Percentiles rank a stretch among this genome's conserved stretches.
Evolutionary conservation across 2,113 vertebrate genomes (phyloP).

Genomic region (Mus spicilegus): DNA sequence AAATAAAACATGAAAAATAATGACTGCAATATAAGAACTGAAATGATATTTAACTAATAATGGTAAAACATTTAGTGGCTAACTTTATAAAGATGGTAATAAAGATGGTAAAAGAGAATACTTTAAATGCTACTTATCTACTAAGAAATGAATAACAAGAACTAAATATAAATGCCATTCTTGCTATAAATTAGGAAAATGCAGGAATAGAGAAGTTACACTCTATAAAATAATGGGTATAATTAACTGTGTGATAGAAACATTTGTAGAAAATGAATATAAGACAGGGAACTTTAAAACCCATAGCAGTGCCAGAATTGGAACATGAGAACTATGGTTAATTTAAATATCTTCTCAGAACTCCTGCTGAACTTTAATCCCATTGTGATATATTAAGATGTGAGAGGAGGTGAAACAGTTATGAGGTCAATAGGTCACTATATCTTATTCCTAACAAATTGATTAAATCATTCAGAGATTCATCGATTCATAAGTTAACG

Average conservation of each 20-base stretch:
- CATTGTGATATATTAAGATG: background rate
- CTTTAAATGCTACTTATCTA: background rate
- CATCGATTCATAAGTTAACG: background rate
- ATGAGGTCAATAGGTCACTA: background rate
- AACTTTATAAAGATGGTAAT: background rate
- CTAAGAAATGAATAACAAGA: background rate
- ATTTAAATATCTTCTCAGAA: background rate
- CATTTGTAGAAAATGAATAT: background rate
- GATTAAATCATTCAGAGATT: background rate
- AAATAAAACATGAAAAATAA: background rate
- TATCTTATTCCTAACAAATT: background rate
- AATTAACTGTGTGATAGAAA: background rate
- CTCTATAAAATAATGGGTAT: background rate
- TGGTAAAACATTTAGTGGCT: background rate
- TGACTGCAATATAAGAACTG: background rate
- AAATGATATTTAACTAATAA: background rate
- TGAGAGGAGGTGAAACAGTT: background rate
- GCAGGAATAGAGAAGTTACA: background rate
- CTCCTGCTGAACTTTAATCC: background rate
- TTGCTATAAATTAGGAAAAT: background rate
- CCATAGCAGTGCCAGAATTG: background rate
- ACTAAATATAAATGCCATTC: background rate
- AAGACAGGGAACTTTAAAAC: background rate
- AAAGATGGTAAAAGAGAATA: background rate
- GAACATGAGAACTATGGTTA: background rate